phyloP scores from a whole-genome alignment of 2,888 invertebrate genomes.

The Agrotis ipsilon region DNA sequence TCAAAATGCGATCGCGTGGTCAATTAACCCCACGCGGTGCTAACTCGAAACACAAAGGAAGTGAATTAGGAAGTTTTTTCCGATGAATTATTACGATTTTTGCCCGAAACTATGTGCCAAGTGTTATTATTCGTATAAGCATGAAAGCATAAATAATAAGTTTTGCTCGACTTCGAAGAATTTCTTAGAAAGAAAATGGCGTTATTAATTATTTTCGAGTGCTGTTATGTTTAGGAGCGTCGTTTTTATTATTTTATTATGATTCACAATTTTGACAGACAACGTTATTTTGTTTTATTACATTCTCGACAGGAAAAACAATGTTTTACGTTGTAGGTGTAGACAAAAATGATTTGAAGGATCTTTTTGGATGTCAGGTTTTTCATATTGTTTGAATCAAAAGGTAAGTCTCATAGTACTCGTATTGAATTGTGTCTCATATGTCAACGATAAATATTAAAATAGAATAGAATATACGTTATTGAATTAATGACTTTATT shows the following conservation, averaged over 20 bases:
- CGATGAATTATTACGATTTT: slow-evolving; percentile 35
- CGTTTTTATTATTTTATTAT: slow-evolving; percentile 29
- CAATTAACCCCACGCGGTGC: slow-evolving; percentile 62
- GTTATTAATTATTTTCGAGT: slow-evolving; percentile 41
- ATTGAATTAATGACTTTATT: neutral
- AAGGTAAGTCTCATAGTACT: neutral
- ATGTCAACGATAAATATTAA: no score
- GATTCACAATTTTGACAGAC: slow-evolving; percentile 35
- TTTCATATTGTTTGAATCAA: neutral
- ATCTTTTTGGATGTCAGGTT: neutral
- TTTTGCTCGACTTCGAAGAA: slow-evolving; percentile 22
- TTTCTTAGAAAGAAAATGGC: slow-evolving; percentile 27
- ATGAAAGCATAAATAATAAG: slow-evolving; percentile 34
- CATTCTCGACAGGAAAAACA: slow-evolving; percentile 6
- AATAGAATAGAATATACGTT: no score
- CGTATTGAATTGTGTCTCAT: no score
- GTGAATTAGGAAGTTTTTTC: slow-evolving; percentile 60
- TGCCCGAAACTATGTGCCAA: slow-evolving; percentile 33
- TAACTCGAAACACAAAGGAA: slow-evolving; percentile 60
- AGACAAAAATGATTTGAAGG: neutral
- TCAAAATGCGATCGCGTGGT: slow-evolving; percentile 66
- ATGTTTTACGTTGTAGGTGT: slow-evolving; percentile 7
- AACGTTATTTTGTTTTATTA: slow-evolving; percentile 38
- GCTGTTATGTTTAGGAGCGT: slow-evolving; percentile 29
- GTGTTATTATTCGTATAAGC: slow-evolving; percentile 3